Base-by-base conservation (phyloP, 2,797 vertebrate species). In the Myotis pilosus region DNA sequence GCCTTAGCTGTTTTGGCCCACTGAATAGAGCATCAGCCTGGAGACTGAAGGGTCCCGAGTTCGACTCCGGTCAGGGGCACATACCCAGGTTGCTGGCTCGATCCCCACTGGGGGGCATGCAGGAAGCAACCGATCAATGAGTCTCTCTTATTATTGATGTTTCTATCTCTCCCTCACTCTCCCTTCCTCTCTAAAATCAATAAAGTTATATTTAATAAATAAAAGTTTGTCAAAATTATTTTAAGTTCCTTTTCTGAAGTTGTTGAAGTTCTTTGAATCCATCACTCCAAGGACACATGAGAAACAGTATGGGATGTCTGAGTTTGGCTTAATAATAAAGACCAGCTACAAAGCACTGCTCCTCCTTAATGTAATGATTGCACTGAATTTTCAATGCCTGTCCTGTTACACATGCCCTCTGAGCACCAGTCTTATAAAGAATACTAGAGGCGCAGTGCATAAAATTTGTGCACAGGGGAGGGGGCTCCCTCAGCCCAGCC, bases 181-280 rank as follows among this genome's bases (percentile, higher is more conserved):
- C 57, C 57, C 11, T 28, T 60, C 12, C 57, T 62, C 7, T 64
- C 30, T 64, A n/a, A n/a, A 64, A 64, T 64, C 62, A 64, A n/a
- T 60, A 53, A 53, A 53, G 19, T 53, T 53, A 53, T 53, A 53
- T 57, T 57, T 25, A 57, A 57, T 22, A 53, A 20, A 55, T 53
- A 78, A 36, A 78, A 66, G 20, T 53, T 80, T 57, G 28, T 69
- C 36, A n/a, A 90, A 60, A 90, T 76, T 38, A 80, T 94, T 97
- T 96, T 95, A 96, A 95, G 78, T 80, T 94, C 94, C 92, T 92
- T 91, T 86, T 94, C 93, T 95, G 94, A 93, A 92, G 94, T 91
- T 92, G 36, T 72, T 95, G 93, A 92, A 96, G 82, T 75, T 92
- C 91, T 97, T 96, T 97, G 94, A 95, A 85, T 90, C 80, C 80